Conservation (phyloP, 2,797 vertebrate genomes). For the Sus cebifrons region DNA sequence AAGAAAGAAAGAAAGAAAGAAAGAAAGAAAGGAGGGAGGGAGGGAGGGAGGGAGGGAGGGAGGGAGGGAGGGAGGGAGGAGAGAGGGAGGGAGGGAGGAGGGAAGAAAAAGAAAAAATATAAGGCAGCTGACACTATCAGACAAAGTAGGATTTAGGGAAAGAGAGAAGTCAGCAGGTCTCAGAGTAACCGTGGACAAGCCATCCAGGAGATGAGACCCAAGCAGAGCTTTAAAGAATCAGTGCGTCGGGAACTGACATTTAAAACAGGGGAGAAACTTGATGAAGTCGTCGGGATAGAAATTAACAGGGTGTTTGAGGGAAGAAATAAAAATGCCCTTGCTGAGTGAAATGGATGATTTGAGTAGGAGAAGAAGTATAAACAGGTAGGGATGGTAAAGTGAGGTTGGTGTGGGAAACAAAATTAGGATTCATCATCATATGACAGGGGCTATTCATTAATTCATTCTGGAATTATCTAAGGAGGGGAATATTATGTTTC, state of each 20-base stretch:
- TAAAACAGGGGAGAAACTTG: background rate
- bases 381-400: background rate
- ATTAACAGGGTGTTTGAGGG: background rate
- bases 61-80: too few relatives aligned
- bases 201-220: conserved; percentile 17
- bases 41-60: too few relatives aligned
- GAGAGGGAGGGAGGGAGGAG: too few relatives aligned
- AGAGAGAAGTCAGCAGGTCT: background rate
- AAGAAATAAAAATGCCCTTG: background rate
- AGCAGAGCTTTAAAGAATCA: conserved; percentile 18
- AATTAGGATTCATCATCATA: background rate
- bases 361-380: background rate
- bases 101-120: background rate
- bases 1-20: too few relatives aligned
- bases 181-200: background rate
- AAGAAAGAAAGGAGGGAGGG: too few relatives aligned
- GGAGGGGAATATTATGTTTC: background rate
- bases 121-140: background rate
- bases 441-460: background rate
- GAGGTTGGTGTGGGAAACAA: background rate
- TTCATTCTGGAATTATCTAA: conserved; percentile 47
- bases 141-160: background rate
- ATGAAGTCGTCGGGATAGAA: conserved; percentile 7
- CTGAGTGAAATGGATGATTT: background rate
- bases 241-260: background rate